Percentiles rank a stretch among this genome's conserved stretches.
Evolutionary conservation across 2,113 vertebrate genomes (phyloP).

Genomic region (Siphamia tubifer): DNA sequence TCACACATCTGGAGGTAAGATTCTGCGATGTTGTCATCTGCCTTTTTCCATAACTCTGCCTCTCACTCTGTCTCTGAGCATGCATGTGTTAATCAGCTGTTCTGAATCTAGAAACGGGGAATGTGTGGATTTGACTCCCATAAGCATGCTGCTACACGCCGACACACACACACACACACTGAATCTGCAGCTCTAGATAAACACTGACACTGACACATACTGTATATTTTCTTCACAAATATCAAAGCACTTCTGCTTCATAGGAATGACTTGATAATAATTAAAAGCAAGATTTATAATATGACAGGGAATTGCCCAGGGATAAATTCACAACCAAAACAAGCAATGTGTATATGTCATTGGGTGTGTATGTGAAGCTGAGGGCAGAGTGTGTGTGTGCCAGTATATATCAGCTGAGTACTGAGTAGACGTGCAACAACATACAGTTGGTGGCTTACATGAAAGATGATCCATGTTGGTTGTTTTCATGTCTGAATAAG

Average conservation of each 20-base stretch:
- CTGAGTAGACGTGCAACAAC: not conserved
- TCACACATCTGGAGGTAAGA: constrained; percentile 61
- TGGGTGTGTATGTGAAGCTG: constrained; percentile 2
- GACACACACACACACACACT: not conserved
- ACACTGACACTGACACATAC: not conserved
- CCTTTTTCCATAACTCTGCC: not conserved
- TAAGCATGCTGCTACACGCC: constrained; percentile 11
- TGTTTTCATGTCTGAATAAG: not conserved
- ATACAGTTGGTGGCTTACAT: not conserved
- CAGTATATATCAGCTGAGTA: constrained; percentile 6
- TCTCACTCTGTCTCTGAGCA: not conserved
- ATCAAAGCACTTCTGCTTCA: not conserved
- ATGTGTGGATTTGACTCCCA: constrained; percentile 14
- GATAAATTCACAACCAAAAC: not conserved
- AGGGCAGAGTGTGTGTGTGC: no score
- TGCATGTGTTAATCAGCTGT: constrained; percentile 22
- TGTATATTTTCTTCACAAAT: not conserved
- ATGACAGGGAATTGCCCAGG: not conserved
- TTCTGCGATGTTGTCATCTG: constrained; percentile 12
- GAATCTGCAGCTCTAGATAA: constrained; percentile 18
- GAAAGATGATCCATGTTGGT: not conserved
- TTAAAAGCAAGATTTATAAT: not conserved
- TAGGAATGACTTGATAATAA: not conserved
- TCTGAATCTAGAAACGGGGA: not conserved
- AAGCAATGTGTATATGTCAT: not conserved